phyloP scores from a whole-genome alignment of 2,113 vertebrate species.

The Python bivittatus region DNA sequence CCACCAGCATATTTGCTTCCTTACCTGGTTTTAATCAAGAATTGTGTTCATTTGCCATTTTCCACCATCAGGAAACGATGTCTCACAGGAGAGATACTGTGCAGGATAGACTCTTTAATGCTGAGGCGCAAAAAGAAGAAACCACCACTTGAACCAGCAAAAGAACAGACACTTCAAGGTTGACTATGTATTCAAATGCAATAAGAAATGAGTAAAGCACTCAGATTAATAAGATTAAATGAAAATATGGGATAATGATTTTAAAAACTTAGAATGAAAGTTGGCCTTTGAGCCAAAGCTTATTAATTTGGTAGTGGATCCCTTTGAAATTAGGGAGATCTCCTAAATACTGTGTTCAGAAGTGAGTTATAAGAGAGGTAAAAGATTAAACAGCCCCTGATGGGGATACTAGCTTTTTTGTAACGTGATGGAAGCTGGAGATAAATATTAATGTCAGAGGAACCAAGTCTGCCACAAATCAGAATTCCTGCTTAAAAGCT shows the following conservation, averaged over 20 bases:
- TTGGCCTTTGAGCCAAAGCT: not conserved
- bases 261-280: not conserved
- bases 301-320: no score
- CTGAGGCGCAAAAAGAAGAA: conserved; percentile 10
- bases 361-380: not conserved
- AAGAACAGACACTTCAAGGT: not conserved
- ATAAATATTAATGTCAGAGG: not conserved
- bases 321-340: not conserved
- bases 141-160: fast-evolving
- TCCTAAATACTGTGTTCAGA: not conserved
- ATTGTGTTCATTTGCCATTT: conserved; percentile 6
- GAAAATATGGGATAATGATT: not conserved
- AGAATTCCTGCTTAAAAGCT: not conserved
- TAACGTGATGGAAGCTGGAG: not conserved
- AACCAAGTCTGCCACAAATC: not conserved
- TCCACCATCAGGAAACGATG: conserved; percentile 23
- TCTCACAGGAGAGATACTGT: conserved; percentile 11
- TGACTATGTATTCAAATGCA: not conserved
- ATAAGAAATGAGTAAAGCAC: not conserved
- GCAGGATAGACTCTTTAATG: conserved; percentile 10
- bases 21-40: conserved; percentile 5
- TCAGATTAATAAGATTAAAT: not conserved
- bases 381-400: not conserved
- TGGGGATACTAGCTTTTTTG: not conserved
- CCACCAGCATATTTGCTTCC: not conserved